Evolutionary conservation across 2,797 vertebrate species (phyloP).

Genomic region (Myiotriccus ornatus): DNA sequence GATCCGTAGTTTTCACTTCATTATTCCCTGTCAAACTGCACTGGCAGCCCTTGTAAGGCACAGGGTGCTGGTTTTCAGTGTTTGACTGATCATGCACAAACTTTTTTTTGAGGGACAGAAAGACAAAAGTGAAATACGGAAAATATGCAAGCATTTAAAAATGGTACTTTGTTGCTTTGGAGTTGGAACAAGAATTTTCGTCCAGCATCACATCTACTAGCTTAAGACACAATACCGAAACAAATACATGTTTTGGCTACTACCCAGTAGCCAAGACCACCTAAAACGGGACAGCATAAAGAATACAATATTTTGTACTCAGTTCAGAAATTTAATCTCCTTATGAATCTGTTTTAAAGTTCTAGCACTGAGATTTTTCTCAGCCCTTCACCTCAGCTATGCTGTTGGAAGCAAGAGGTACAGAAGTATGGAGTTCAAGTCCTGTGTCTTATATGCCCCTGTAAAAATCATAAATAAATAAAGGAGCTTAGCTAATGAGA

Average conservation of each 20-base stretch:
- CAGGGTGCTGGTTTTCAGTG: background rate
- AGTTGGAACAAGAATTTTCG: background rate
- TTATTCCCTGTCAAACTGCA: background rate
- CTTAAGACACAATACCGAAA: background rate
- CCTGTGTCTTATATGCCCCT: background rate
- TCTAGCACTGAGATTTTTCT: background rate
- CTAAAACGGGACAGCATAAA: background rate
- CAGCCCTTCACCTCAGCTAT: background rate
- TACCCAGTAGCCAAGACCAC: background rate
- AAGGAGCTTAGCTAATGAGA: background rate
- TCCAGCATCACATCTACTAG: background rate
- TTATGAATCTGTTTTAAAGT: background rate
- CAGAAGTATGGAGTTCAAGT: background rate
- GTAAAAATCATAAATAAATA: background rate
- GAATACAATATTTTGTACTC: background rate
- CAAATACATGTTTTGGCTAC: fast-evolving
- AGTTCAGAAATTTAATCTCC: background rate
- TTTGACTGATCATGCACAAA: background rate
- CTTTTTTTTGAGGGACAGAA: background rate
- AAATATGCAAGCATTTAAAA: background rate
- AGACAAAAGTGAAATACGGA: background rate
- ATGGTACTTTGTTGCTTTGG: background rate
- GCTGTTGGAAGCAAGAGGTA: background rate
- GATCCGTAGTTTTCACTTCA: background rate
- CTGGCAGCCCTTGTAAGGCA: background rate